A percentile compares a stretch with the other conserved stretches of the same genome.
phyloP scores from a whole-genome alignment of 2,113 vertebrate species.

The Chaetodon auriga region DNA sequence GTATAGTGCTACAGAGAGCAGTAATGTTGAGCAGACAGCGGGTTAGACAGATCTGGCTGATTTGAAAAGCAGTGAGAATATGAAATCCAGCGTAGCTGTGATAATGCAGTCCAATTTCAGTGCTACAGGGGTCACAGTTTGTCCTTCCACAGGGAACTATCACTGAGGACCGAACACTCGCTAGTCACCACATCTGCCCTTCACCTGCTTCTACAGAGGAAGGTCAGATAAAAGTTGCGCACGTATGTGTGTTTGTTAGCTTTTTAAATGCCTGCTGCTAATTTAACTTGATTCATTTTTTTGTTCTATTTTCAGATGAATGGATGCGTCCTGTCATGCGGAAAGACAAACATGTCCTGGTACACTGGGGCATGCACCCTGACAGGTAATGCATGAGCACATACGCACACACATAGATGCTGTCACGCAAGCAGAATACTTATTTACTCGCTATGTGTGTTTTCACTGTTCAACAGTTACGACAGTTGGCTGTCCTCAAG shows the following conservation, averaged over 20 bases:
- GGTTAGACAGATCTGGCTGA: neutral
- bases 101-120: neutral
- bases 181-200: conserved; percentile 93
- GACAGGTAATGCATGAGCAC: conserved; percentile 76
- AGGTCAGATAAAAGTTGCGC: conserved; percentile 80
- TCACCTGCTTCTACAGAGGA: conserved; percentile 89
- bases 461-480: conserved; percentile 84
- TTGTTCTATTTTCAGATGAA: conserved; percentile 87
- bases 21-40: neutral
- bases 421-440: neutral
- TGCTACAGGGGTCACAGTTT: conserved; percentile 23
- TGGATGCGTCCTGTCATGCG: conserved; percentile 96
- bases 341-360: conserved; percentile 92
- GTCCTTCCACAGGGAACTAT: conserved; percentile 87
- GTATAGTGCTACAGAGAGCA: conserved; percentile 72
- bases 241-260: neutral
- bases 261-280: neutral
- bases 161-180: conserved; percentile 91
- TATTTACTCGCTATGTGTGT: neutral
- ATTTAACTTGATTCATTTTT: neutral
- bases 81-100: neutral
- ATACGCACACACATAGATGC: neutral
- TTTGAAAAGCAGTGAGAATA: neutral
- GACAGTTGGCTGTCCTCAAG: conserved; percentile 92
- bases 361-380: conserved; percentile 95